A percentile compares a stretch with the other conserved stretches of the same genome.
Conservation (phyloP, 2,113 vertebrate genomes). For the Phyllostomus discolor region DNA sequence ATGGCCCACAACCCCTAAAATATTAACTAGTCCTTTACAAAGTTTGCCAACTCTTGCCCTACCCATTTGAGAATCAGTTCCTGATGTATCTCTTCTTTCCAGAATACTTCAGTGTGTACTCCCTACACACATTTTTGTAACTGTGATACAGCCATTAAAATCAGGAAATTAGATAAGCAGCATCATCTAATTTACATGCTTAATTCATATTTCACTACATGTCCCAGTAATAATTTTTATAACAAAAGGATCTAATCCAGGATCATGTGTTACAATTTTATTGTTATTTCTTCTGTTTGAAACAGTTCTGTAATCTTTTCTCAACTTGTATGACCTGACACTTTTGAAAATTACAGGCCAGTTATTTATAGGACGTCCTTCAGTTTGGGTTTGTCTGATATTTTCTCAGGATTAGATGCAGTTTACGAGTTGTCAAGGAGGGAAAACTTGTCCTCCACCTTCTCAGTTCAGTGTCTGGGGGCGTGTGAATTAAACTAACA, state of each 20-base stretch:
- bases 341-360: not conserved
- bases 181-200: not conserved
- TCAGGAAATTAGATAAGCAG: not conserved
- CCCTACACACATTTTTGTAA: not conserved
- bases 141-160: not conserved
- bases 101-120: not conserved
- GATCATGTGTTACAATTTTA: constrained; percentile 1
- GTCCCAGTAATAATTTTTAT: not conserved
- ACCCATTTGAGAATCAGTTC: not conserved
- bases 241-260: not conserved
- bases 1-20: not conserved
- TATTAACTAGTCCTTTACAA: not conserved
- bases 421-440: not conserved
- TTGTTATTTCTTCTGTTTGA: not conserved
- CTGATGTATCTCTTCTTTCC: not conserved
- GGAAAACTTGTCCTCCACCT: not conserved
- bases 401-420: not conserved
- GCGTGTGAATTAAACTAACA: not conserved
- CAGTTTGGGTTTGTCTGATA: not conserved
- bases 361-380: not conserved
- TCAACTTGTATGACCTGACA: not conserved
- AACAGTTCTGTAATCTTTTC: not conserved
- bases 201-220: not conserved
- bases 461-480: not conserved
- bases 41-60: not conserved